A percentile compares a stretch with the other conserved stretches of the same genome.
Conservation (phyloP, 2,797 vertebrate species). For the Chelon auratus region DNA sequence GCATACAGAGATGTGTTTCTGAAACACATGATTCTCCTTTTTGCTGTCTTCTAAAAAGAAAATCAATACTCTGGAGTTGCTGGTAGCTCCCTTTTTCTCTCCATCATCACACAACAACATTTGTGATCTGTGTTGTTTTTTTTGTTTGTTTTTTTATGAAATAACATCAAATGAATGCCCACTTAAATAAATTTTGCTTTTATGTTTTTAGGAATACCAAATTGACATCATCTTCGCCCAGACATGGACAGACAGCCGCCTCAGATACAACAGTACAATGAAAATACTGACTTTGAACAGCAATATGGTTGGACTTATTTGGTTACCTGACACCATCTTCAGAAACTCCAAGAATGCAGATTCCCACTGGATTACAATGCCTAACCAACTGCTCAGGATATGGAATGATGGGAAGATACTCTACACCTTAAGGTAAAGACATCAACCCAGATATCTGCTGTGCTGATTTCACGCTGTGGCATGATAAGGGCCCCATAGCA, state of each 20-base stretch:
- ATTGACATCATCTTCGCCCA: constrained; percentile 99
- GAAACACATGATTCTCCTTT: constrained; percentile 30
- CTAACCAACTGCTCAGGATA: constrained; percentile 96
- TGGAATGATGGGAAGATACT: constrained; percentile 98
- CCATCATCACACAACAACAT: neutral
- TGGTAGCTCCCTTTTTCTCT: constrained; percentile 8
- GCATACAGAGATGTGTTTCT: constrained; percentile 14
- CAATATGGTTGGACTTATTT: constrained; percentile 97
- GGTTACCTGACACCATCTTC: constrained; percentile 97
- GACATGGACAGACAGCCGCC: constrained; percentile 96
- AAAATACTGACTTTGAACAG: constrained; percentile 93
- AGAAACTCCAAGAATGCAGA: constrained; percentile 96
- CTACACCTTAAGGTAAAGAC: constrained; percentile 91
- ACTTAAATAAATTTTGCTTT: constrained; percentile 4
- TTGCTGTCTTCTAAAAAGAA: constrained; percentile 32
- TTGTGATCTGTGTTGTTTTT: neutral
- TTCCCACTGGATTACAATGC: constrained; percentile 96
- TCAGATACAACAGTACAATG: constrained; percentile 96
- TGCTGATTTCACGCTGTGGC: too few relatives aligned
- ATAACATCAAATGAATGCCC: neutral
- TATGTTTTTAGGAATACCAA: constrained; percentile 91
- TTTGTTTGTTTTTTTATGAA: neutral
- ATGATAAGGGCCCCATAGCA: too few relatives aligned
- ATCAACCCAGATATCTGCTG: neutral
- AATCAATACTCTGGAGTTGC: constrained; percentile 28